Evolutionary conservation across 2,113 vertebrate species (phyloP).

Genomic region (Bostrychus sinensis): DNA sequence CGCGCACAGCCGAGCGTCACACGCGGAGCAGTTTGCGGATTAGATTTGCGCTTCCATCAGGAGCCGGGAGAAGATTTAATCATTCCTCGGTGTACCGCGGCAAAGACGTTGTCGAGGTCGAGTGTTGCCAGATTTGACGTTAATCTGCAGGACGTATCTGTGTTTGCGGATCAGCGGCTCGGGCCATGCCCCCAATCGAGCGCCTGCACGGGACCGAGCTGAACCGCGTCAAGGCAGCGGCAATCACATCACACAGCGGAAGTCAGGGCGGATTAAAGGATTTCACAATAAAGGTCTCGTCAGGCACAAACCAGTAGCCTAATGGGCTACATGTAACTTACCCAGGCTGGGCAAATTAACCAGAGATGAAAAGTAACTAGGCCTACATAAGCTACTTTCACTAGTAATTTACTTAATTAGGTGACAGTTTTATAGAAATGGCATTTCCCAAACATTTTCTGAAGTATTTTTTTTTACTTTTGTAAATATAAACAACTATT

Average conservation of each 20-base stretch:
- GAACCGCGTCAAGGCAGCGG: slow-evolving; percentile 28
- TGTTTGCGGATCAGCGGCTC: slow-evolving; percentile 76
- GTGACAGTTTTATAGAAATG: too few species aligned
- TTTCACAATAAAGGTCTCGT: slow-evolving; percentile 60
- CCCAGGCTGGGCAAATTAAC: too few species aligned
- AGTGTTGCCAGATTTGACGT: slow-evolving; percentile 80
- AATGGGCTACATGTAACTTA: too few species aligned
- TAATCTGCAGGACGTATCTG: slow-evolving; percentile 81
- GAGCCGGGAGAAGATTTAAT: slow-evolving; percentile 74
- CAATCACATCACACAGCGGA: background rate
- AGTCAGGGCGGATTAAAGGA: accelerated
- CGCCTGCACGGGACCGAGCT: slow-evolving; percentile 56
- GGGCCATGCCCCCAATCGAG: slow-evolving; percentile 73
- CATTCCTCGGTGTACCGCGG: slow-evolving; percentile 74
- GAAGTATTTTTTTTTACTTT: too few species aligned
- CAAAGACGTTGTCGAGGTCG: slow-evolving; percentile 82
- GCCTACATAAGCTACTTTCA: too few species aligned
- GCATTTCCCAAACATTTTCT: too few species aligned
- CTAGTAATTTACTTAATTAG: too few species aligned
- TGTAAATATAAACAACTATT: too few species aligned
- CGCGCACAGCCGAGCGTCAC: slow-evolving; percentile 47
- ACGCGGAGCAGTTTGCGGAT: slow-evolving; percentile 57
- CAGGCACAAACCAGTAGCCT: too few species aligned
- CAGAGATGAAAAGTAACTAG: too few species aligned
- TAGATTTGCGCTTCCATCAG: slow-evolving; percentile 70